These are phyloP conservation scores for Pollenia angustigena DNA, from an alignment of 2,888 invertebrate species.

Conservation along the genomic window DNA sequence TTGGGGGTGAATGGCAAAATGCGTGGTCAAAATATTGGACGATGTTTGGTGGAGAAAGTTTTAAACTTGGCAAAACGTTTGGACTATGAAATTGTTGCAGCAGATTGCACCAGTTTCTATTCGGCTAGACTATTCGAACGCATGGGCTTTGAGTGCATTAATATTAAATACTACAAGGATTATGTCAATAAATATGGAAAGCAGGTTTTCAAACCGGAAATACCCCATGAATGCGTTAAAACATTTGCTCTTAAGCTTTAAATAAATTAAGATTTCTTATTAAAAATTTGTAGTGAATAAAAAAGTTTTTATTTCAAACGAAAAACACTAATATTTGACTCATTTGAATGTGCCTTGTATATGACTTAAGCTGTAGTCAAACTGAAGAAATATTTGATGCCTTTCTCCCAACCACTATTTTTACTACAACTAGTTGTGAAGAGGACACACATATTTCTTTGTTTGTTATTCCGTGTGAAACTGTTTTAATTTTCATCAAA, in stretches of 20 bases:
- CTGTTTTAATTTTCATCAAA: no score
- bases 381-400: no score
- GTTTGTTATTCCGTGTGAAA: no score
- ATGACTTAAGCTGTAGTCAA: no score
- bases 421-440: no score
- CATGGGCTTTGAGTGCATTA: constrained; percentile 78
- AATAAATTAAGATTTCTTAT: constrained; percentile 7
- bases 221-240: constrained; percentile 78
- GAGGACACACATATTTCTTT: no score
- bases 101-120: constrained; percentile 81
- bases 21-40: constrained; percentile 80
- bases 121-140: constrained; percentile 79
- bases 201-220: constrained; percentile 79
- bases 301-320: no score
- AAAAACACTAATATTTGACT: no score
- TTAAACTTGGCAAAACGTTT: constrained; percentile 74
- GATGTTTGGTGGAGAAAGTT: constrained; percentile 77
- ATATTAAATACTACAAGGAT: constrained; percentile 77
- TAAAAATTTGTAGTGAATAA: background rate
- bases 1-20: constrained; percentile 78
- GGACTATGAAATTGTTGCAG: constrained; percentile 77
- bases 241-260: constrained; percentile 78
- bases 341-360: no score
- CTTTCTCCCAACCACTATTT: no score
- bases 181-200: constrained; percentile 77